Evolutionary conservation across 92 coral and sea anemone genomes (phyloP).

Genomic region (Umimayanthus kanabou): DNA sequence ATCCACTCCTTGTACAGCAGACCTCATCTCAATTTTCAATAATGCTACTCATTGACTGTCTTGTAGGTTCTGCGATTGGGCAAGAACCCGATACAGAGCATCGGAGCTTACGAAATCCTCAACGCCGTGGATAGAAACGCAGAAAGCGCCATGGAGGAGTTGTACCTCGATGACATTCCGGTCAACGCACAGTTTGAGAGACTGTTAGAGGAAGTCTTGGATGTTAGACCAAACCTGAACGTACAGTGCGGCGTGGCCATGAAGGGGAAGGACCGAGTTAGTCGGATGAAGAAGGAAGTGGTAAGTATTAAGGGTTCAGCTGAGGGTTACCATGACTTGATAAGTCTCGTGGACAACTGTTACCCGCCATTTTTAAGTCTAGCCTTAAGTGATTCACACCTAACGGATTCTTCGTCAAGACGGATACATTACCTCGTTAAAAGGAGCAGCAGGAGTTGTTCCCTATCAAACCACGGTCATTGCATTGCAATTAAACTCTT

Average conservation of each 20-base stretch:
- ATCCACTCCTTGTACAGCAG: not conserved
- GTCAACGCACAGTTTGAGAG: conserved; percentile 85
- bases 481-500: too few species aligned
- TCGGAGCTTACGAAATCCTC: conserved; percentile 74
- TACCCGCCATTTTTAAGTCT: too few species aligned
- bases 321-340: not conserved
- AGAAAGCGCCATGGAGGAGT: conserved; percentile 80
- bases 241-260: conserved; percentile 91
- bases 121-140: conserved; percentile 67
- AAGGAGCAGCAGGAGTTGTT: too few species aligned
- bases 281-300: conserved; percentile 83
- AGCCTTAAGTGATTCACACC: too few species aligned
- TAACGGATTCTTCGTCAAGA: too few species aligned
- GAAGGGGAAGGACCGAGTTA: conserved; percentile 85
- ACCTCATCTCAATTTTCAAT: too few species aligned
- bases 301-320: conserved; percentile 40
- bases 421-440: too few species aligned
- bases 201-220: conserved; percentile 72
- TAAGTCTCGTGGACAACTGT: too few species aligned
- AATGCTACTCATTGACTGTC: not conserved
- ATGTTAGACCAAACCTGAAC: conserved; percentile 65
- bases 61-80: conserved; percentile 38
- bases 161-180: conserved; percentile 86
- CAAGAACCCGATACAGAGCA: conserved; percentile 81
- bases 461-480: too few species aligned